phyloP scores from a whole-genome alignment of 1,140 invertebrate genomes.

The Mactra quadrangularis region DNA sequence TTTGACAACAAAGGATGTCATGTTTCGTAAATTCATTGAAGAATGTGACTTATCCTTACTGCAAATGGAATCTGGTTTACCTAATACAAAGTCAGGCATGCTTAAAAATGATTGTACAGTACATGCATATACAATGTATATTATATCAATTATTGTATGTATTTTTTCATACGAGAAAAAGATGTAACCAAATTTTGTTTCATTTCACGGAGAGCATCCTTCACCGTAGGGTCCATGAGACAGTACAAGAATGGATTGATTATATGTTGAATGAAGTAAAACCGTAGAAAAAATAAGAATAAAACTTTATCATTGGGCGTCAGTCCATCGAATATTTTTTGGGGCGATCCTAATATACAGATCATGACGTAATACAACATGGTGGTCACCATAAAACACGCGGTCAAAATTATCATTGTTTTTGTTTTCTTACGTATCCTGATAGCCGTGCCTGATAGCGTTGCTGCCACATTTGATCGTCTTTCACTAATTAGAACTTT shows the following conservation, averaged over 20 bases:
- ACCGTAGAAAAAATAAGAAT: constrained; percentile 7
- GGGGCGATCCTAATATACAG: not conserved
- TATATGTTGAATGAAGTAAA: constrained; percentile 22
- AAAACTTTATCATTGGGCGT: not conserved
- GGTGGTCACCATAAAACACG: constrained; percentile 7
- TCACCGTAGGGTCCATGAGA: not conserved
- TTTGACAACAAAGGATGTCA: too few relatives aligned
- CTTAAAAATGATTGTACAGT: too few relatives aligned
- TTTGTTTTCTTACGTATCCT: constrained; percentile 15
- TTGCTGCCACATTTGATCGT: not conserved
- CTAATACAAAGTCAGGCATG: too few relatives aligned
- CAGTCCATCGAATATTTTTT: not conserved
- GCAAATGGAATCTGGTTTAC: too few relatives aligned
- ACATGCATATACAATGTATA: too few relatives aligned
- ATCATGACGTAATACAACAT: not conserved
- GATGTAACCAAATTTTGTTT: too few relatives aligned
- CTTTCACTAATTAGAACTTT: not conserved
- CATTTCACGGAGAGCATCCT: not conserved
- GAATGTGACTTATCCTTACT: too few relatives aligned
- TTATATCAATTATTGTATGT: too few relatives aligned
- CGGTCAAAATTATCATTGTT: constrained; percentile 14
- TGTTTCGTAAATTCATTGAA: too few relatives aligned
- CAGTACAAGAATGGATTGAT: constrained; percentile 22
- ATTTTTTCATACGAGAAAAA: too few relatives aligned
- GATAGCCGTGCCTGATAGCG: not conserved